These are phyloP conservation scores for Philereme transversata DNA, from an alignment of 2,888 invertebrate species.

Conservation along the genomic window DNA sequence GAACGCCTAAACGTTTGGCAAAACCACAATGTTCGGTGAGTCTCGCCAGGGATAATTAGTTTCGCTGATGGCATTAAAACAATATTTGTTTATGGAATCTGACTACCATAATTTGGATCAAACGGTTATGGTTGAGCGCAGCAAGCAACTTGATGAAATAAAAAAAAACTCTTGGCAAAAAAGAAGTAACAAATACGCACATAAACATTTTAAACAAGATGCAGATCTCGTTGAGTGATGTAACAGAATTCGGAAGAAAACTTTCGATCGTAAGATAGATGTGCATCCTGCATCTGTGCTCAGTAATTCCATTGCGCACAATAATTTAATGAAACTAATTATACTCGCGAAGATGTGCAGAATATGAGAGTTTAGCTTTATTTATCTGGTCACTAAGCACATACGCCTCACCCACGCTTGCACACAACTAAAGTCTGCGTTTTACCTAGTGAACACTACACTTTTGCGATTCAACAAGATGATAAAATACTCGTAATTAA, in stretches of 20 bases:
- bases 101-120: slow-evolving; percentile 1
- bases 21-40: slow-evolving; percentile 72
- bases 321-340: slow-evolving; percentile 51
- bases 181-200: neutral
- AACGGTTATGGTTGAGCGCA: neutral
- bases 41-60: slow-evolving; percentile 66
- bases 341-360: slow-evolving; percentile 47
- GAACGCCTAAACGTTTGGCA: slow-evolving; percentile 74
- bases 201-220: neutral
- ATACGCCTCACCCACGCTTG: slow-evolving; percentile 61
- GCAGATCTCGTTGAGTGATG: slow-evolving; percentile 1
- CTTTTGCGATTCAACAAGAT: slow-evolving; percentile 29
- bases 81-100: slow-evolving; percentile 33
- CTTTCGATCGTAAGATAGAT: slow-evolving; percentile 14
- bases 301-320: slow-evolving; percentile 20
- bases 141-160: neutral
- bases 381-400: slow-evolving; percentile 69
- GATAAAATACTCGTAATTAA: slow-evolving; percentile 22
- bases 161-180: slow-evolving; percentile 7
- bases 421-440: slow-evolving; percentile 55
- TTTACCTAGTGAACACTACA: slow-evolving; percentile 42
- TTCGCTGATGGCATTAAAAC: slow-evolving; percentile 44
- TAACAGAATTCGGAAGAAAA: slow-evolving; percentile 18
- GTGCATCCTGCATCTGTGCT: slow-evolving; percentile 28
- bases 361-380: slow-evolving; percentile 61